Evolutionary conservation across 2,113 vertebrate species (phyloP), one percentile per base, ranked within the genome.

Genomic region (Pristiophorus japonicus): DNA sequence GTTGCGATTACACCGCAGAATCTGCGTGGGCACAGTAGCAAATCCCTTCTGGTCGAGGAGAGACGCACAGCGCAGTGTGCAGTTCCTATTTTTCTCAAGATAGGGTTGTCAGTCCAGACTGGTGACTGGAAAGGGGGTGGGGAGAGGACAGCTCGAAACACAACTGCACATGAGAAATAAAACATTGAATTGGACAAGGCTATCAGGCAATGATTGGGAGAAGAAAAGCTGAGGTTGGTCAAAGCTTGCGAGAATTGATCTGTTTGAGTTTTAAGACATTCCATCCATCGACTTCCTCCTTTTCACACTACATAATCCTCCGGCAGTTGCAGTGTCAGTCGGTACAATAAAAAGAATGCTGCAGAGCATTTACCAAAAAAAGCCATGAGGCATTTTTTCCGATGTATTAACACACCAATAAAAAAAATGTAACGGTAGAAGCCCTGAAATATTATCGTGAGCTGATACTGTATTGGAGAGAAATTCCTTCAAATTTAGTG

Each of bases 251-350:
- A 45, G n/a, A 67, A 47, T 70, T 73, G 93, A 70, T 18, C 93
- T 51, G 66, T 73, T 94, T 94, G 65, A 47, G 12, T 70, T 51
- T 94, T 94, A 27, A 70, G 38, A 70, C 27, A 73, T 94, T 94
- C 27, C 30, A 94, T 70, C 5, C 93, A 94, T 47, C 24, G 51
- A 30, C 4, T 73, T 94, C 45, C 93, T 73, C 30, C 66, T 51
- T 51, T 94, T 51, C 38, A 47, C 65, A 67, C 11, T 5, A 45
- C n/a, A 27, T 51, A 94, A 94, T 73, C 93, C 24, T 30, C 47
- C 38, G 51, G 65, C 38, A 6, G 65, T 12, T 45, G 45, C 12
- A 30, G 20, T 73, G 18, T 42, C 38, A 70, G 65, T 45, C 51
- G 22, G 93, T 34, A 51, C 38, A 51, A 67, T 45, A 24, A 42